phyloP scores from a whole-genome alignment of 2,888 invertebrate species.

The Prosapia bicincta region DNA sequence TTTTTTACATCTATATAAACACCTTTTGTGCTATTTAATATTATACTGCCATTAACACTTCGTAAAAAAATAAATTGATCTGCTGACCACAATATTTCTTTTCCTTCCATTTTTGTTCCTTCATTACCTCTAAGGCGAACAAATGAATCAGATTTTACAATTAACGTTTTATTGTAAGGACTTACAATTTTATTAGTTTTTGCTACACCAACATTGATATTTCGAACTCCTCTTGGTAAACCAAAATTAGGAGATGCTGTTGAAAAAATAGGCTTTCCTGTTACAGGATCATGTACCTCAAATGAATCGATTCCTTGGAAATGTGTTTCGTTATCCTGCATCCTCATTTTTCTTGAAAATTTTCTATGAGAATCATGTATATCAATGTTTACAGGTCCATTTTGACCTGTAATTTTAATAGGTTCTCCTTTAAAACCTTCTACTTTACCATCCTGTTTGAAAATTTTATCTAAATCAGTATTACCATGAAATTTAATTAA shows the following conservation, averaged over 20 bases:
- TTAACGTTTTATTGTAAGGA: constrained; percentile 64
- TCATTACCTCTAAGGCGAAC: constrained; percentile 75
- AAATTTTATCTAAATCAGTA: constrained; percentile 71
- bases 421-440: constrained; percentile 50
- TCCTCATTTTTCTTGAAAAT: constrained; percentile 47
- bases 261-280: constrained; percentile 67
- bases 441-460: constrained; percentile 66
- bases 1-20: constrained; percentile 67
- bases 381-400: constrained; percentile 44
- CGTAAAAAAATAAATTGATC: constrained; percentile 75
- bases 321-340: constrained; percentile 64
- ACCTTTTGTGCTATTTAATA: constrained; percentile 57
- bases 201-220: constrained; percentile 24
- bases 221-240: constrained; percentile 59
- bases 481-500: constrained; percentile 75
- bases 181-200: constrained; percentile 69
- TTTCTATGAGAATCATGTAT: constrained; percentile 43
- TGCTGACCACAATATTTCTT: constrained; percentile 68
- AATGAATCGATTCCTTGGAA: constrained; percentile 67
- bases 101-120: constrained; percentile 69
- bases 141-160: constrained; percentile 63
- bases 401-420: constrained; percentile 46
- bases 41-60: constrained; percentile 70
- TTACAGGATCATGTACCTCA: constrained; percentile 62
- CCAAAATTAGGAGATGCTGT: constrained; percentile 69